These are phyloP conservation scores for Drosophila hydei DNA, from an alignment of 1,140 invertebrate species.

Conservation along the genomic window DNA sequence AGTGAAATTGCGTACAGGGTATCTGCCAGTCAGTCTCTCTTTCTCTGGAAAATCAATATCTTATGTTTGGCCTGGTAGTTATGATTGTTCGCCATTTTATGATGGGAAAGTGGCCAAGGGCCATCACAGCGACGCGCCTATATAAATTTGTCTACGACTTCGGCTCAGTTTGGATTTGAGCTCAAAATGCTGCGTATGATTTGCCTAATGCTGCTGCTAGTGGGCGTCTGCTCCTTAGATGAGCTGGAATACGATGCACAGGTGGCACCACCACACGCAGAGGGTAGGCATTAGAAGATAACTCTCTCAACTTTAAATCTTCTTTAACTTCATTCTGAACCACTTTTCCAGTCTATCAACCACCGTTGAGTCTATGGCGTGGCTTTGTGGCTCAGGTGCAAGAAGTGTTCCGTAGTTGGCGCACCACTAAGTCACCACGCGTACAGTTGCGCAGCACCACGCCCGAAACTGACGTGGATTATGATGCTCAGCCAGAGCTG, in stretches of 20 bases:
- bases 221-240: conserved; percentile 16
- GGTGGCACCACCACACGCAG: conserved; percentile 46
- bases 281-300: conserved; percentile 23
- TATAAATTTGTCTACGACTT: conserved; percentile 32
- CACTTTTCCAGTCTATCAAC: conserved; percentile 19
- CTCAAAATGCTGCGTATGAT: conserved; percentile 35
- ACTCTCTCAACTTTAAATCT: neutral
- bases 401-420: conserved; percentile 17
- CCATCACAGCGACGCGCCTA: conserved; percentile 5
- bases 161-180: neutral
- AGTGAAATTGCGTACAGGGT: no score
- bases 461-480: conserved; percentile 4
- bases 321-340: neutral
- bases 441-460: conserved; percentile 30
- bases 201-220: conserved; percentile 23
- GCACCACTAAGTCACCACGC: neutral
- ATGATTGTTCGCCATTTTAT: conserved; percentile 28
- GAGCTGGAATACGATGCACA: conserved; percentile 56
- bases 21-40: neutral
- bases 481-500: conserved; percentile 21
- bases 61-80: neutral
- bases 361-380: conserved; percentile 44
- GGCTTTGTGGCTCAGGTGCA: conserved; percentile 45
- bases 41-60: neutral
- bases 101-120: conserved; percentile 23